A percentile compares a stretch with the other conserved stretches of the same genome.
Conservation (phyloP, 2,113 vertebrate species). For the Hylia prasina region DNA sequence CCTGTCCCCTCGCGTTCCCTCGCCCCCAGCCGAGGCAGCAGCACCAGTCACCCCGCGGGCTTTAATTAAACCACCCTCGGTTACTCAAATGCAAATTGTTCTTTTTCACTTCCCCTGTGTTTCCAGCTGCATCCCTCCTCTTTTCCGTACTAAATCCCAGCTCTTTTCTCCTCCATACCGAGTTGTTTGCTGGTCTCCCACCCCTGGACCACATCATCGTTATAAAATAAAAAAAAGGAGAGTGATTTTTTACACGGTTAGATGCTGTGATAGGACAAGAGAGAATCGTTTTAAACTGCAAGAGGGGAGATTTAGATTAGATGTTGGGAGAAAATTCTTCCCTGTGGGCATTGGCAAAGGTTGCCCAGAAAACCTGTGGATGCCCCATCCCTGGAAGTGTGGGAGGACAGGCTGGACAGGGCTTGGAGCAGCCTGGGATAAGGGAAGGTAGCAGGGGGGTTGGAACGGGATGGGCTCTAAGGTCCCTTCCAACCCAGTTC, state of each 20-base stretch:
- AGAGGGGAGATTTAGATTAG: not conserved
- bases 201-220: fast-evolving
- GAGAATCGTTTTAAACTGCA: not conserved
- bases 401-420: fast-evolving
- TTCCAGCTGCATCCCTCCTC: not conserved
- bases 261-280: not conserved
- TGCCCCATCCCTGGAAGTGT: not conserved
- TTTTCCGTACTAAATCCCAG: not conserved
- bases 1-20: not conserved
- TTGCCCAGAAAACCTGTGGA: not conserved
- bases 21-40: too few species aligned
- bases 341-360: not conserved
- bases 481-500: not conserved
- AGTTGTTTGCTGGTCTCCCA: not conserved
- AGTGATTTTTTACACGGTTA: not conserved
- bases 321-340: not conserved
- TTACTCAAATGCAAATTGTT: not conserved
- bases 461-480: fast-evolving
- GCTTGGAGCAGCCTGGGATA: not conserved
- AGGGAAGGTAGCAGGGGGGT: not conserved
- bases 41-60: not conserved
- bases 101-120: fast-evolving
- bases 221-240: not conserved
- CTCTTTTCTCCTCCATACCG: not conserved
- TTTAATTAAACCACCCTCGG: not conserved